Conservation (phyloP, 2,797 vertebrate genomes). For the Meriones psammophilus region DNA sequence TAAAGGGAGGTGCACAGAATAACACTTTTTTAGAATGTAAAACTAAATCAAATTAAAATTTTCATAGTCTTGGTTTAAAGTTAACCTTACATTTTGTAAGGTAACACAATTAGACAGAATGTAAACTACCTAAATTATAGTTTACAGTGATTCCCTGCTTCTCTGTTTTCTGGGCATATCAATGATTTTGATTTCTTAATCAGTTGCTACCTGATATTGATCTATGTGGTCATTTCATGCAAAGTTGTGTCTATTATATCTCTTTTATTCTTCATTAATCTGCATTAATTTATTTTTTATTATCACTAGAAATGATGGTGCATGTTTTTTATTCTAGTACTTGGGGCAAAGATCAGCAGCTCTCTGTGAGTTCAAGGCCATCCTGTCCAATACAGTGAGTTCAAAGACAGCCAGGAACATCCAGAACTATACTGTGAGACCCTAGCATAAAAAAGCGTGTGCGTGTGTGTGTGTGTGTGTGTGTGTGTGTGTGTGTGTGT, state of each 20-base stretch:
- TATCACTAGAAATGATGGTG: not conserved
- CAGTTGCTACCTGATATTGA: not conserved
- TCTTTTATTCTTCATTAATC: not conserved
- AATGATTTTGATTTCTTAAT: slow-evolving; percentile 16
- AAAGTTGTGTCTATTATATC: slow-evolving; percentile 27
- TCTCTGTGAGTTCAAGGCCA: not conserved
- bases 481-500: not conserved
- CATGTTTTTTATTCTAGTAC: not conserved
- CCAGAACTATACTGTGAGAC: not conserved
- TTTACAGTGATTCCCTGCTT: not conserved
- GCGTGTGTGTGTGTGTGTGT: not conserved
- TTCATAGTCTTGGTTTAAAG: not conserved
- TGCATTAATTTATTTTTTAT: not conserved
- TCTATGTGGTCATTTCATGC: not conserved
- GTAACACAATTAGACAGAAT: slow-evolving; percentile 1
- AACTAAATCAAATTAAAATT: not conserved
- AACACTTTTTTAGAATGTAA: slow-evolving; percentile 7
- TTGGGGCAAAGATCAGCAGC: not conserved
- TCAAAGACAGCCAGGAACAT: not conserved
- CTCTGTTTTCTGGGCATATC: not conserved
- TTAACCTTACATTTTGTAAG: slow-evolving; percentile 20
- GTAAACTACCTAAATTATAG: not conserved
- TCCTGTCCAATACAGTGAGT: not conserved
- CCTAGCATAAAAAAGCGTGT: not conserved
- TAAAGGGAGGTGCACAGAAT: not conserved